Percentiles rank a stretch among this genome's conserved stretches.
Conservation (phyloP, 1,140 invertebrate genomes). For the Cheumatopsyche charites region DNA sequence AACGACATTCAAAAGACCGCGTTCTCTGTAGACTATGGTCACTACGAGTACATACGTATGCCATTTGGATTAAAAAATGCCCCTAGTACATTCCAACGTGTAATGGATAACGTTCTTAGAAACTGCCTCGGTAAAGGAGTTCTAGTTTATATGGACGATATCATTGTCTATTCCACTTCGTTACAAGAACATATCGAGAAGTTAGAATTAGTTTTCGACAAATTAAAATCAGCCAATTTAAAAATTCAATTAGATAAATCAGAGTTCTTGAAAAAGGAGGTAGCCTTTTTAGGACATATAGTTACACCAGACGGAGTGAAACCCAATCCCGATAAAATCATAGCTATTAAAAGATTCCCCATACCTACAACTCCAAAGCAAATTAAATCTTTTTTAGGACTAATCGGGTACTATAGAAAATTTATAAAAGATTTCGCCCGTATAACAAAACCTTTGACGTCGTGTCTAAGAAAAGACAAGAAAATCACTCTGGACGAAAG, state of each 20-base stretch:
- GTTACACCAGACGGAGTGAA: constrained; percentile 54
- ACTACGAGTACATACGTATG: constrained; percentile 49
- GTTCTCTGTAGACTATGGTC: constrained; percentile 49
- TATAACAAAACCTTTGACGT: constrained; percentile 52
- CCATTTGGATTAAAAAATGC: constrained; percentile 54
- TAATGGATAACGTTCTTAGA: constrained; percentile 50
- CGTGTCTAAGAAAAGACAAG: constrained; percentile 52
- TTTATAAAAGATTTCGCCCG: constrained; percentile 50
- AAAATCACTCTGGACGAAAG: constrained; percentile 49
- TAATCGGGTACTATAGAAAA: constrained; percentile 54
- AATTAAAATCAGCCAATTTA: constrained; percentile 53
- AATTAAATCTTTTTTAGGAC: constrained; percentile 57
- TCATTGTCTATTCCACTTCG: constrained; percentile 41
- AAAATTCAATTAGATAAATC: constrained; percentile 53
- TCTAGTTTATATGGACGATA: constrained; percentile 60
- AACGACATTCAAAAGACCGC: constrained; percentile 56
- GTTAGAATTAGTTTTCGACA: constrained; percentile 52
- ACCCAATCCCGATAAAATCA: constrained; percentile 56
- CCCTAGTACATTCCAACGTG: constrained; percentile 52
- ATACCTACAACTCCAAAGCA: constrained; percentile 53
- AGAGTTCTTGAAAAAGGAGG: constrained; percentile 54
- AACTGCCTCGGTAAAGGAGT: constrained; percentile 43
- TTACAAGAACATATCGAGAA: constrained; percentile 48
- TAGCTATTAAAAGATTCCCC: constrained; percentile 53
- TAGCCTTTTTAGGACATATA: constrained; percentile 57